phyloP scores from a whole-genome alignment of 1,140 invertebrate species.

The Rhyacophila brunnea region DNA sequence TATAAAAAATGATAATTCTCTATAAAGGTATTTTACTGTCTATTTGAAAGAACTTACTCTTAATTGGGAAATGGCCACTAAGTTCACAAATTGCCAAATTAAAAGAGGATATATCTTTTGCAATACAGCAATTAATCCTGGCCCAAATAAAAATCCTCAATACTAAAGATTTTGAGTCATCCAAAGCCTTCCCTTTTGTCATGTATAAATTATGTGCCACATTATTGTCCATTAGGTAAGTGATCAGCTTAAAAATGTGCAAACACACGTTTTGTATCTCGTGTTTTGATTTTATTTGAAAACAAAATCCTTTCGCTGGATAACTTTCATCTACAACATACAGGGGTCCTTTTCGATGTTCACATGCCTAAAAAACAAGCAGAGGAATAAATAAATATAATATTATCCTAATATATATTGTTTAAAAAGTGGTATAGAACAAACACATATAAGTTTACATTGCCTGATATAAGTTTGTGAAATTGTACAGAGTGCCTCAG shows the following conservation, averaged over 20 bases:
- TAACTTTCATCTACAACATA: constrained; percentile 52
- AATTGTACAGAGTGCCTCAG: no score
- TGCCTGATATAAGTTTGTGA: no score
- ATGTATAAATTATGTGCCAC: constrained; percentile 70
- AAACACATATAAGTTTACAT: no score
- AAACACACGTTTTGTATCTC: constrained; percentile 41
- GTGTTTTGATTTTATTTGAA: constrained; percentile 51
- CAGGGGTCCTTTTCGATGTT: constrained; percentile 51
- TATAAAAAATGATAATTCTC: not conserved
- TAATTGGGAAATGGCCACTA: constrained; percentile 65
- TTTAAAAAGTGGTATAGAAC: no score
- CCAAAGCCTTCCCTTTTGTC: constrained; percentile 53
- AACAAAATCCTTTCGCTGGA: constrained; percentile 63
- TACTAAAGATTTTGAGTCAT: constrained; percentile 39
- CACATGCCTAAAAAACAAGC: constrained; percentile 50
- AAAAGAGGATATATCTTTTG: constrained; percentile 57
- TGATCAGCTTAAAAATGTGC: constrained; percentile 51
- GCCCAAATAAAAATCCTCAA: constrained; percentile 66
- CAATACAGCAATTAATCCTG: constrained; percentile 52
- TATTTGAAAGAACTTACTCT: constrained; percentile 52
- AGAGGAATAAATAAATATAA: no score
- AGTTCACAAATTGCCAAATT: constrained; percentile 66
- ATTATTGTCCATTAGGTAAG: constrained; percentile 56
- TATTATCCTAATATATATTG: no score
- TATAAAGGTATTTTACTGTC: constrained; percentile 1